A percentile compares a stretch with the other conserved stretches of the same genome.
Evolutionary conservation across 2,113 vertebrate genomes (phyloP).

Genomic region (Bubo blakistoni): DNA sequence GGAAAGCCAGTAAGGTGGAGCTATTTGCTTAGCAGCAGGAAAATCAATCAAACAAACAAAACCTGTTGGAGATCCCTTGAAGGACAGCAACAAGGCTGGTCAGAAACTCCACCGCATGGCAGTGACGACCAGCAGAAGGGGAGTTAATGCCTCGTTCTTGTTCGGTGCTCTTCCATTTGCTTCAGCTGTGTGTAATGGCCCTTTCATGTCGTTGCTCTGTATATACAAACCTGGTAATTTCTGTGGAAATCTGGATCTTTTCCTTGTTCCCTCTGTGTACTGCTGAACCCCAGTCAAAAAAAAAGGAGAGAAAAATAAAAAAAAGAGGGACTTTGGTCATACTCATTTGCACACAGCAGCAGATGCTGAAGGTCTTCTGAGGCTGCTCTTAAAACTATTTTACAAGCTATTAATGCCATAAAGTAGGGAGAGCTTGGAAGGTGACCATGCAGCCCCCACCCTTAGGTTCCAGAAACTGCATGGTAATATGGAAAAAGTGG

Average conservation of each 20-base stretch:
- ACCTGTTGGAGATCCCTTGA: background rate
- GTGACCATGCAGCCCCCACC: background rate
- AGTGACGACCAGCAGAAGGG: background rate
- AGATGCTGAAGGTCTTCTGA: slow-evolving; percentile 25
- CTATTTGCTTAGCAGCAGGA: background rate
- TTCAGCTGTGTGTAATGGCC: background rate
- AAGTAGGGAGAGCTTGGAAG: background rate
- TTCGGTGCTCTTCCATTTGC: background rate
- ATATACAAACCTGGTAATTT: background rate
- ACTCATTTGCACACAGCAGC: background rate
- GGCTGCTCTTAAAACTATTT: slow-evolving; percentile 43
- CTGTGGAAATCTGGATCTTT: background rate
- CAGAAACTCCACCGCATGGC: background rate
- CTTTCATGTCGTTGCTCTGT: background rate
- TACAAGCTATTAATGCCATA: slow-evolving; percentile 8
- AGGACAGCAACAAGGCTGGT: background rate
- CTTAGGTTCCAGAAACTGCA: background rate
- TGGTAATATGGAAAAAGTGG: background rate
- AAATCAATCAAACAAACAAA: background rate
- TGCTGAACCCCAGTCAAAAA: background rate
- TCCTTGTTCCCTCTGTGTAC: background rate
- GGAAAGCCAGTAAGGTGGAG: background rate
- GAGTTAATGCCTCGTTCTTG: background rate
- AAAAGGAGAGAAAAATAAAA: background rate
- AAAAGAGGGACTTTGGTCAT: background rate